Evolutionary conservation across 2,888 invertebrate species (phyloP).

Genomic region (Parnassius smintheus): DNA sequence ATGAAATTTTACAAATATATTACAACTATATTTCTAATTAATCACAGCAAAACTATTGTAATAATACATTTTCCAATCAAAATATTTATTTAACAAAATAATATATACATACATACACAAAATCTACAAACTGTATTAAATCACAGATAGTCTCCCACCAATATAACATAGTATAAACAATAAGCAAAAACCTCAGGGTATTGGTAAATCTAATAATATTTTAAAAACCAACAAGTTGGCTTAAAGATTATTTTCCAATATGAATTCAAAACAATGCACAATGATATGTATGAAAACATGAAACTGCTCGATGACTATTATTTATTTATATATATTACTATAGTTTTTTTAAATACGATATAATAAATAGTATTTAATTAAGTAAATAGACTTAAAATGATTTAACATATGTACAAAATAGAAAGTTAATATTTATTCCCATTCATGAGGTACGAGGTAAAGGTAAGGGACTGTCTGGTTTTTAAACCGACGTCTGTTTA

Average conservation of each 20-base stretch:
- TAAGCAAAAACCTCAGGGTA: slow-evolving; percentile 6
- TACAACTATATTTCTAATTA: slow-evolving; percentile 16
- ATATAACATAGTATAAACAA: slow-evolving; percentile 7
- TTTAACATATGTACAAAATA: too few relatives aligned
- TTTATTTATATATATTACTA: too few relatives aligned
- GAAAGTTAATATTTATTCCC: too few relatives aligned
- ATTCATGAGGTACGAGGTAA: too few relatives aligned
- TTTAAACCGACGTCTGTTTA: too few relatives aligned
- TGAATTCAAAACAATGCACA: not conserved
- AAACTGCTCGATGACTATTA: too few relatives aligned
- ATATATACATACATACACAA: slow-evolving; percentile 15
- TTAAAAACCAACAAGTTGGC: slow-evolving; percentile 12
- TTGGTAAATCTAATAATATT: slow-evolving; percentile 12
- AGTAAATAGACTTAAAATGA: not conserved
- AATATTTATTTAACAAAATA: slow-evolving; percentile 18
- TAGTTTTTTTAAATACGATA: too few relatives aligned
- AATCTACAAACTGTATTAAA: slow-evolving; percentile 22
- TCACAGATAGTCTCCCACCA: slow-evolving; percentile 26
- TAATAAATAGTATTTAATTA: too few relatives aligned
- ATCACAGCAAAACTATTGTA: slow-evolving; percentile 22
- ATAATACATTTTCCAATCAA: slow-evolving; percentile 21
- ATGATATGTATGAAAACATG: slow-evolving; percentile 16
- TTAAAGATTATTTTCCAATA: too few relatives aligned
- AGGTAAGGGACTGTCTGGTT: too few relatives aligned
- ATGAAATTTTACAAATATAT: slow-evolving; percentile 15